A percentile compares a stretch with the other conserved stretches of the same genome.
Evolutionary conservation across 2,797 vertebrate genomes (phyloP).

Genomic region (Peromyscus attwateri): DNA sequence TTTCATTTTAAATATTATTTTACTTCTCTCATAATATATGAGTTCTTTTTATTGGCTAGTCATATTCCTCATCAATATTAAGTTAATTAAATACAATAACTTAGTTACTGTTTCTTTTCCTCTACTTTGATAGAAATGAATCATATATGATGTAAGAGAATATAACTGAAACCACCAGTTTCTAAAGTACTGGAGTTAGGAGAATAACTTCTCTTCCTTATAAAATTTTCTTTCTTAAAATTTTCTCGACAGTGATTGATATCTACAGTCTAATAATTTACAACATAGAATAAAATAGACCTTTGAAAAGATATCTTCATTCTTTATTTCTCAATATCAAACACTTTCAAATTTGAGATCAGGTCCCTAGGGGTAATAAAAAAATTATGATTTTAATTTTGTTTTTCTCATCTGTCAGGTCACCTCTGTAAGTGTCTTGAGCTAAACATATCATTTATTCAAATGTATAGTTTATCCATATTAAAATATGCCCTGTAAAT

Average conservation of each 20-base stretch:
- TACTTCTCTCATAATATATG: background rate
- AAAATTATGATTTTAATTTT: background rate
- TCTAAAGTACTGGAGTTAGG: background rate
- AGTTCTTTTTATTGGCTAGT: background rate
- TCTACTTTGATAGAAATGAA: background rate
- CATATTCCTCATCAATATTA: background rate
- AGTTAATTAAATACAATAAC: background rate
- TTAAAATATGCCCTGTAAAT: background rate
- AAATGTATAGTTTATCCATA: background rate
- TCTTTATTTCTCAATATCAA: background rate
- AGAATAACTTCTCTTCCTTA: background rate
- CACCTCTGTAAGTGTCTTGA: background rate
- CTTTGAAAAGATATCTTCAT: background rate
- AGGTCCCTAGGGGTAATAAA: too few species aligned
- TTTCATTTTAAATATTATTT: background rate
- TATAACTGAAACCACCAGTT: background rate
- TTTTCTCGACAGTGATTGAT: background rate
- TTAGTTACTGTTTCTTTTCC: background rate
- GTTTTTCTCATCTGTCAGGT: background rate
- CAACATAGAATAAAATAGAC: background rate
- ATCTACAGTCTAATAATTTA: background rate
- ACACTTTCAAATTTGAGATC: background rate
- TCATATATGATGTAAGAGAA: background rate
- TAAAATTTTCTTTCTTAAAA: background rate
- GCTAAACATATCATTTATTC: background rate